Evolutionary conservation across 2,888 invertebrate species (phyloP), one percentile per base, ranked within the genome.

Genomic region (Mactromeris polynyma): DNA sequence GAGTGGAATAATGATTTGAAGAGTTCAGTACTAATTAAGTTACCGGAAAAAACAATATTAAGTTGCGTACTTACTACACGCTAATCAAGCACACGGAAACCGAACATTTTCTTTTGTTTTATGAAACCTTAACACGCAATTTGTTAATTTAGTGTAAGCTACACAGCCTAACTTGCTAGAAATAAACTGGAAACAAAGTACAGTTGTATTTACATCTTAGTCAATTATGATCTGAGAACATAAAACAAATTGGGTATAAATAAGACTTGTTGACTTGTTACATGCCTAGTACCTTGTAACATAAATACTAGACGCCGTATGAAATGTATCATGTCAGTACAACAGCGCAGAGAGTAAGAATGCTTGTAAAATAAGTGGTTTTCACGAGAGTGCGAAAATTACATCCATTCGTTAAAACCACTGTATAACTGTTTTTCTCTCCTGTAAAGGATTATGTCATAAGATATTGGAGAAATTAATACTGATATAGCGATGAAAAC

Each of bases 61-160:
- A 69, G 33, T 33, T 73, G 73, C 36, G 31, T 73, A 73, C 36
- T 19, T 36, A 73, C 36, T 73, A 26, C 14, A 36, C 73, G 14
- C 33, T 33, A 73, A 73, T 73, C 73, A 36, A 73, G 14, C 17
- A 73, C 36, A 36, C 33, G 73, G 36, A 17, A 36, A 33, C 31
- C 14, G 36, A 73, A 33, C 19, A 33, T 73, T 73, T 36, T 73
- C 17, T 73, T 26, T 36, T 36, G 36, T 73, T 73, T 73, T 73
- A 73, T 73, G 73, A 73, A 73, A 11, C 73, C 73, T 73, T 36
- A 73, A 73, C 73, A 73, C 73, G 73, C 73, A 73, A 33, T 73
- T 36, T 33, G 31, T 73, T 73, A 26, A 73, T 73, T 73, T 19
- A 73, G 14, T 73, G 26, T 73, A 73, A 36, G 36, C 36, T 73